These are phyloP conservation scores for Fragum sueziense DNA, from an alignment of 2,888 invertebrate genomes.

Conservation along the genomic window DNA sequence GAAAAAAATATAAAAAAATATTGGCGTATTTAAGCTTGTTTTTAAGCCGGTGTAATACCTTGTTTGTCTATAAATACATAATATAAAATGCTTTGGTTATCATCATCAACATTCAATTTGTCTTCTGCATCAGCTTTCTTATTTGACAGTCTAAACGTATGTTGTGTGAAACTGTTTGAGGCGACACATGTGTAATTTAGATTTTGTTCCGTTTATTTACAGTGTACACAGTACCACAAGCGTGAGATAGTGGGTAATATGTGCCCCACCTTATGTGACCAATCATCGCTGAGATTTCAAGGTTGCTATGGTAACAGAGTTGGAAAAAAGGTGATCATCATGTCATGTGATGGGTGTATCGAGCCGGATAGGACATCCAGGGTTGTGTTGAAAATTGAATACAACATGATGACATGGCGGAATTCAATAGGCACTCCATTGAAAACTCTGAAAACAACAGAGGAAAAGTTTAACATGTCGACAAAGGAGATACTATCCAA, in stretches of 20 bases:
- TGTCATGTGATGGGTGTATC: constrained; percentile 56
- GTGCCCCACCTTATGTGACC: constrained; percentile 86
- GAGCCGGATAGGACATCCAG: constrained; percentile 37
- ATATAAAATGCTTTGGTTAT: too few relatives aligned
- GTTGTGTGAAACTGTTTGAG: too few relatives aligned
- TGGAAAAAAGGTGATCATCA: constrained; percentile 83
- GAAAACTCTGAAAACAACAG: neutral
- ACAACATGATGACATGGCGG: constrained; percentile 6
- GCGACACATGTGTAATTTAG: too few relatives aligned
- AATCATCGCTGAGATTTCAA: constrained; percentile 84
- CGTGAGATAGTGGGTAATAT: constrained; percentile 86
- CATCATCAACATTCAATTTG: too few relatives aligned
- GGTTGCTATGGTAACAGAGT: constrained; percentile 86
- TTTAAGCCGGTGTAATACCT: too few relatives aligned
- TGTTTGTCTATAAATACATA: too few relatives aligned
- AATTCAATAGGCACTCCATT: neutral
- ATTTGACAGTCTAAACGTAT: too few relatives aligned
- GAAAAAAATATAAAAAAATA: too few relatives aligned
- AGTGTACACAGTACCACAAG: constrained; percentile 82
- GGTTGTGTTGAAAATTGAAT: constrained; percentile 68
- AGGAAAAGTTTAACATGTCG: neutral
- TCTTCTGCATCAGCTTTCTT: too few relatives aligned
- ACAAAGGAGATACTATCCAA: neutral
- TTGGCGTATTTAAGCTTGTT: too few relatives aligned
- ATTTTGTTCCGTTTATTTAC: constrained; percentile 35